A percentile compares a stretch with the other conserved stretches of the same genome.
phyloP scores from a whole-genome alignment of 2,113 vertebrate species.

The Mustela nigripes region DNA sequence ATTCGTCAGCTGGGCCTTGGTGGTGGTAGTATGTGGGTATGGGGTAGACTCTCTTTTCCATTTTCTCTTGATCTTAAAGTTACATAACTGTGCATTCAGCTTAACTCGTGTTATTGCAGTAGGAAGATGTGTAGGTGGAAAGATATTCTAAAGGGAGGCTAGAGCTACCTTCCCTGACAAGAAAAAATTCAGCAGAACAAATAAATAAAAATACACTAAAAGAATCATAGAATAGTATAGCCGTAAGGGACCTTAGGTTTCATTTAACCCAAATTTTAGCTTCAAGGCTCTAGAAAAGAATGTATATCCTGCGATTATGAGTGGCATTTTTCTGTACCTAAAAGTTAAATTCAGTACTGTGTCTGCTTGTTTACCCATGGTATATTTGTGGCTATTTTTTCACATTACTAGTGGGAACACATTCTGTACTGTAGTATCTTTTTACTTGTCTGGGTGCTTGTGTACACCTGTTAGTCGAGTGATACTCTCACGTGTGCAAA shows the following conservation, averaged over 20 bases:
- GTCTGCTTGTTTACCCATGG: conserved; percentile 52
- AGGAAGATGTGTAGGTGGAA: conserved; percentile 61
- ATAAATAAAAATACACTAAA: conserved; percentile 49
- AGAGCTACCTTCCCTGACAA: conserved; percentile 11
- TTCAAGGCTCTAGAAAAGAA: background rate
- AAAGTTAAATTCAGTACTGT: conserved; percentile 62
- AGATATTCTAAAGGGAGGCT: conserved; percentile 35
- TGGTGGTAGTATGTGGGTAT: background rate
- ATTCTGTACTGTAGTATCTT: conserved; percentile 71
- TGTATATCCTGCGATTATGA: background rate
- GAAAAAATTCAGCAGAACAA: conserved; percentile 44
- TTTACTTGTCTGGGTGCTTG: conserved; percentile 78
- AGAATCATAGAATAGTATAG: background rate
- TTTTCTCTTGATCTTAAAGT: conserved; percentile 45
- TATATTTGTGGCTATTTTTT: conserved; percentile 51
- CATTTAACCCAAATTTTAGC: conserved; percentile 14
- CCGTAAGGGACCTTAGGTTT: background rate
- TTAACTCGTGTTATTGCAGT: background rate
- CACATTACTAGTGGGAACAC: conserved; percentile 68
- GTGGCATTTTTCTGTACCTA: conserved; percentile 23
- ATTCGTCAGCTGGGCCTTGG: background rate
- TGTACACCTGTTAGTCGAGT: conserved; percentile 76
- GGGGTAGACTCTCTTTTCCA: background rate
- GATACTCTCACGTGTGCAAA: conserved; percentile 79
- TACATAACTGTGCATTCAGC: conserved; percentile 32